These are phyloP conservation scores for Chymomyza costata DNA, from an alignment of 1,140 invertebrate genomes.

Conservation along the genomic window DNA sequence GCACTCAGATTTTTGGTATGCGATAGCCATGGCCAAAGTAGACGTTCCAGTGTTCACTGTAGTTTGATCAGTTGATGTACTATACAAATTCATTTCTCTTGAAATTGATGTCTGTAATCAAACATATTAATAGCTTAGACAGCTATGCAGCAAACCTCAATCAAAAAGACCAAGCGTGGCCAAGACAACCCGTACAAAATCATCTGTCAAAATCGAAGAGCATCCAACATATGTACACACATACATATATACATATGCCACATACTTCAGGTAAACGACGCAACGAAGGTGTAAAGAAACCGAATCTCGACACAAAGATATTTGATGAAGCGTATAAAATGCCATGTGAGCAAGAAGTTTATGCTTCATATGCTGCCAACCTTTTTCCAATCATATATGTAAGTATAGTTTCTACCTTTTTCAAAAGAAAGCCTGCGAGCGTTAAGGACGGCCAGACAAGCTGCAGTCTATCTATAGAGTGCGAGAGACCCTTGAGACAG, in stretches of 20 bases:
- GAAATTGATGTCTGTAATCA: slow-evolving; percentile 59
- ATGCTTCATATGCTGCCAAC: slow-evolving; percentile 25
- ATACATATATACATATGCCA: slow-evolving; percentile 4
- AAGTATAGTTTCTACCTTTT: slow-evolving; percentile 35
- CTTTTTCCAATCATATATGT: slow-evolving; percentile 30
- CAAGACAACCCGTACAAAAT: slow-evolving; percentile 37
- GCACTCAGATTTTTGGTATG: too few relatives aligned
- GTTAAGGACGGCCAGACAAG: too few relatives aligned
- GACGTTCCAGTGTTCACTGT: too few relatives aligned
- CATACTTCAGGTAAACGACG: slow-evolving; percentile 50
- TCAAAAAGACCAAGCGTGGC: slow-evolving; percentile 20
- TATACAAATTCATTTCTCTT: slow-evolving; percentile 9
- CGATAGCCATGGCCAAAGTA: too few relatives aligned
- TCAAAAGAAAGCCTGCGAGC: slow-evolving; percentile 47
- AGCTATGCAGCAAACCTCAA: slow-evolving; percentile 48
- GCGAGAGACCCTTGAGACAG: slow-evolving; percentile 36
- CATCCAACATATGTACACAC: slow-evolving; percentile 47
- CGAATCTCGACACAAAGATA: slow-evolving; percentile 42
- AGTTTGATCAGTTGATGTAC: too few relatives aligned
- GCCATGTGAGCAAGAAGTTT: slow-evolving; percentile 47
- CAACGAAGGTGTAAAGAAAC: slow-evolving; percentile 64
- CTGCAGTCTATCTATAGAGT: slow-evolving; percentile 3
- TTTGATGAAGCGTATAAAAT: slow-evolving; percentile 69
- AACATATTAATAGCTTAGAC: slow-evolving; percentile 71
- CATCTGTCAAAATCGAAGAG: slow-evolving; percentile 69